Base-by-base conservation (phyloP, 1,140 invertebrate species). In the Brachionus manjavacas region DNA sequence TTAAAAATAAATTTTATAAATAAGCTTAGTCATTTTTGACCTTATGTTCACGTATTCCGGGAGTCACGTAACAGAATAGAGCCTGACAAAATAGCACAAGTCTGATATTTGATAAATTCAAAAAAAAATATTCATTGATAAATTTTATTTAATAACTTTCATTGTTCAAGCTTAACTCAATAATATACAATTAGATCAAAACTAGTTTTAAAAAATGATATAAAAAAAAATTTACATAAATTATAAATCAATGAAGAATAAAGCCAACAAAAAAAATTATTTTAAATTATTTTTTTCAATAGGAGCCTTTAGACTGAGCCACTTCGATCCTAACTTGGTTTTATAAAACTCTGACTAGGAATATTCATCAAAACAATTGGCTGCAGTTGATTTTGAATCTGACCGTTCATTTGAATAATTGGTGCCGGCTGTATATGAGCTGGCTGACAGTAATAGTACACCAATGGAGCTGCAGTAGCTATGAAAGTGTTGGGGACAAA, bases 311-410 rank as follows among this genome's bases (percentile, higher is more conserved):
- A 31, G 64, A 68, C 64, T 31, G 1, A 68, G 31, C 9, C 12
- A 68, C 39, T 4, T n/a, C 12, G 31, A 35, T 31, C 66, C 66
- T 68, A 68, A 68, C 12, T 31, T 7, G 25, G 66, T 35, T 31
- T 39, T 0, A 31, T 68, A 68, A 31, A 68, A 68, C 66, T 16
- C 23, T 68, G 66, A 31, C 66, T 39, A 3, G 25, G 66, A 31
- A 68, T 39, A 68, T 68, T 68, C 66, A 68, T 68, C 14, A 68
- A 31, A 11, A 68, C 66, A 68, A 68, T 68, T 35, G 66, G 66
- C 23, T 68, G 66, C 2, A 68, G 6, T 68, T 31, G 66, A 16
- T 31, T 39, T 31, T 25, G 66, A 68, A 31, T 68, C 20, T 60
- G 52, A 60, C 52, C 16, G 9, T 60, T 60, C 52, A 60, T 60